Base-by-base conservation (phyloP, 1,140 invertebrate genomes). In the Drosophila eugracilis region DNA sequence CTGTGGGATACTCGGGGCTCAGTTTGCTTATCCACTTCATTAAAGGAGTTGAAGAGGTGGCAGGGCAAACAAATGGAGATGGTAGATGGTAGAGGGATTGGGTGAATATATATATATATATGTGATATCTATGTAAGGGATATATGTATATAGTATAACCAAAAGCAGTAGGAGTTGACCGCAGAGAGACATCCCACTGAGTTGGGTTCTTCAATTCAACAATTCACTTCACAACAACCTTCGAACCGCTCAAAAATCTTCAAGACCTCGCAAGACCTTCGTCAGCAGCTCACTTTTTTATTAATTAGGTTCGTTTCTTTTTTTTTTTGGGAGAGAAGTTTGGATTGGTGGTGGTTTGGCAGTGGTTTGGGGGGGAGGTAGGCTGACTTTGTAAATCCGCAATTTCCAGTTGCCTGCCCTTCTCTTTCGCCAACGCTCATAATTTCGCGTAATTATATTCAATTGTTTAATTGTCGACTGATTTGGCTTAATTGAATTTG, bases 1-100 rank as follows among this genome's bases (percentile, higher is more conserved):
- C 75, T 47, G 77, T 78, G 75, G 76, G 76, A 79, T 70, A 65
- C 52, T 34, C 53, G 54, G 14, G 54, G 14, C 14, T 12, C 52
- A 14, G 75, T 78, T 66, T 77, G 67, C 74, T 76, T 77, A 71
- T 77, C 73, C 78, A 85, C 80, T 85, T 86, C 81, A 86, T 85
- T 85, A 86, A 85, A 85, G 79, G 79, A 84, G 79, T 83, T 63
- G 59, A 59, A 44, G 45, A 59, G 59, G 54, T 59, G 59, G 39
- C 36, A 39, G 34, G 14, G 36, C 37, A 42, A 66, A 28, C 60
- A 30, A 26, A 47, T 47, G 42, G 22, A 45, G 14, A 71, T 42
- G 41, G 58, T 54, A 21, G n/a, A 44, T 24, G 41, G 42, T 4
- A 10, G 4, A 9, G 37, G 9, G 15, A 5, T 9, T 15, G 5